phyloP scores from a whole-genome alignment of 2,888 invertebrate genomes.

The Endomychus coccineus region DNA sequence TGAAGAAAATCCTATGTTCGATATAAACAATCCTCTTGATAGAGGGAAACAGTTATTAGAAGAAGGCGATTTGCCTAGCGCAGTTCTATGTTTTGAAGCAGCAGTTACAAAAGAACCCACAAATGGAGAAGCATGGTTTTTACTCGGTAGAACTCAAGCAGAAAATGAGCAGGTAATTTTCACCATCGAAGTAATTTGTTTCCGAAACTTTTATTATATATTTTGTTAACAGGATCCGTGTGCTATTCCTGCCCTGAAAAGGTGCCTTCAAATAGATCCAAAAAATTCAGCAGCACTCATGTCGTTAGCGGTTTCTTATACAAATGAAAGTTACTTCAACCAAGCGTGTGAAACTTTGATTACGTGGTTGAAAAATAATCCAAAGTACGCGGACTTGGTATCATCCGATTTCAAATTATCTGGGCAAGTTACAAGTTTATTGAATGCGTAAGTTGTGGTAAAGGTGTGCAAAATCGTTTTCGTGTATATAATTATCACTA shows the following conservation, averaged over 20 bases:
- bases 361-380: conserved; percentile 71
- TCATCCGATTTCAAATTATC: conserved; percentile 47
- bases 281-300: conserved; percentile 77
- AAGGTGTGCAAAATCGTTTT: conserved; percentile 17
- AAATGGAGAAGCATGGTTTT: conserved; percentile 77
- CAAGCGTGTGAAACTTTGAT: conserved; percentile 78
- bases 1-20: conserved; percentile 79
- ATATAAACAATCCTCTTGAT: conserved; percentile 69
- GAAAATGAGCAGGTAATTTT: conserved; percentile 84
- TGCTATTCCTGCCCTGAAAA: conserved; percentile 86
- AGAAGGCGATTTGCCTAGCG: conserved; percentile 88
- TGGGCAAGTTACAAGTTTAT: conserved; percentile 45
- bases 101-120: conserved; percentile 78
- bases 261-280: conserved; percentile 73
- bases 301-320: conserved; percentile 87
- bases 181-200: neutral
- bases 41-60: conserved; percentile 77
- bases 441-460: conserved; percentile 43
- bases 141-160: conserved; percentile 86
- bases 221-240: conserved; percentile 60
- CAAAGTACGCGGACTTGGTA: conserved; percentile 71
- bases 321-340: conserved; percentile 90
- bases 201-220: neutral
- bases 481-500: conserved; percentile 2
- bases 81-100: conserved; percentile 93